Percentiles rank a stretch among this genome's conserved stretches.
These are phyloP conservation scores for Drosophila putrida DNA, from an alignment of 2,888 invertebrate genomes.

Conservation along the genomic window DNA sequence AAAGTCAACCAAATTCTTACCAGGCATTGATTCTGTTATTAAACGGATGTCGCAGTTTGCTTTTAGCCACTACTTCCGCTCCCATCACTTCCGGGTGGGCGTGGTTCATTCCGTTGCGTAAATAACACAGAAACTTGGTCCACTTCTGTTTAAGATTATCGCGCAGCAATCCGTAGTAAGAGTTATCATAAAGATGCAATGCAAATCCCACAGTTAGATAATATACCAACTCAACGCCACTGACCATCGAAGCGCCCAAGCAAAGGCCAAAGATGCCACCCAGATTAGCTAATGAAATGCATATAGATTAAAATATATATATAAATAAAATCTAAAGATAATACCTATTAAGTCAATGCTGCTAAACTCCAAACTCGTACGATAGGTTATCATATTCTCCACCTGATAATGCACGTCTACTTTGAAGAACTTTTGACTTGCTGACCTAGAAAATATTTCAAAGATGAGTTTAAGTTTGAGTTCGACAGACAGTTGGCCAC, in stretches of 20 bases:
- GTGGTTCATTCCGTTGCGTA: constrained; percentile 47
- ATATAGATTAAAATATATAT: neutral
- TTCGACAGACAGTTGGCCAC: neutral
- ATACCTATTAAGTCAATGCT: constrained; percentile 85
- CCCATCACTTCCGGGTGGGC: constrained; percentile 11
- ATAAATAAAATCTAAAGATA: neutral
- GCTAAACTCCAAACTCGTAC: constrained; percentile 85
- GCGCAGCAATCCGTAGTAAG: constrained; percentile 56
- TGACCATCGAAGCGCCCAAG: constrained; percentile 86
- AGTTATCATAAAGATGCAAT: constrained; percentile 77
- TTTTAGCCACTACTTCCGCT: constrained; percentile 8
- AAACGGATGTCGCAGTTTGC: constrained; percentile 57
- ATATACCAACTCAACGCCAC: constrained; percentile 85
- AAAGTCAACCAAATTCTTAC: constrained; percentile 35
- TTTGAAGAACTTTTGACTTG: constrained; percentile 60
- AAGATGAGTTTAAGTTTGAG: neutral
- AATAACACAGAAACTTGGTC: constrained; percentile 39
- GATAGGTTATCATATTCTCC: constrained; percentile 84
- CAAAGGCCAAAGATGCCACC: constrained; percentile 86
- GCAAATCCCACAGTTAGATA: constrained; percentile 81
- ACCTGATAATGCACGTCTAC: constrained; percentile 85
- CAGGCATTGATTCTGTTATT: constrained; percentile 51
- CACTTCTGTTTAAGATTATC: constrained; percentile 36
- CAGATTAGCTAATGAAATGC: constrained; percentile 83
- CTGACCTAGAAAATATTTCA: constrained; percentile 5